A percentile compares a stretch with the other conserved stretches of the same genome.
Evolutionary conservation across 2,113 vertebrate genomes (phyloP).

Genomic region (Anhinga rufa): DNA sequence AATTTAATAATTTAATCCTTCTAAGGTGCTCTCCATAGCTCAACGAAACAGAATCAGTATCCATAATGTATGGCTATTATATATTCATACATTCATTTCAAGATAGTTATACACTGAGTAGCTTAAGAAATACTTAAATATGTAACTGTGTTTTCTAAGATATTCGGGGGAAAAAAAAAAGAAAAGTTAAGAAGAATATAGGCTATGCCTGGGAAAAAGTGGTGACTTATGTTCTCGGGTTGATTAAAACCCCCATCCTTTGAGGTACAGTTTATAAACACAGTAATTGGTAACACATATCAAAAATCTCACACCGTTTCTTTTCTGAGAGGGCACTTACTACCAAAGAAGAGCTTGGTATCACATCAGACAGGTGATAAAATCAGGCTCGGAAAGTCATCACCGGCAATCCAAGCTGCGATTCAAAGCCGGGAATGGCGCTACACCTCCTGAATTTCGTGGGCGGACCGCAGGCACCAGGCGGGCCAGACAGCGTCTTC

Average conservation of each 20-base stretch:
- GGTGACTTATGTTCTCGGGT: neutral
- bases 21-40: neutral
- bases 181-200: neutral
- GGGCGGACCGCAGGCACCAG: neutral
- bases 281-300: neutral
- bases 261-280: neutral
- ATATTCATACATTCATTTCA: conserved; percentile 17
- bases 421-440: neutral
- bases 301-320: neutral
- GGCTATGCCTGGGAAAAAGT: neutral
- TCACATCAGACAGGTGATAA: neutral
- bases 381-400: neutral
- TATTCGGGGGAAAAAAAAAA: accelerated
- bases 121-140: neutral
- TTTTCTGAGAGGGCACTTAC: neutral
- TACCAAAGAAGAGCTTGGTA: neutral
- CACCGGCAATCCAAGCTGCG: neutral
- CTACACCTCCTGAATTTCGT: neutral
- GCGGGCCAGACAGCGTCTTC: neutral
- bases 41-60: neutral
- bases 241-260: neutral
- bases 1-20: conserved; percentile 36
- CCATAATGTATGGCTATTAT: neutral
- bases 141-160: neutral
- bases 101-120: neutral